A percentile compares a stretch with the other conserved stretches of the same genome.
Conservation (phyloP, 53 echinoderm and acorn worm genomes). For the Mesocentrotus franciscanus region DNA sequence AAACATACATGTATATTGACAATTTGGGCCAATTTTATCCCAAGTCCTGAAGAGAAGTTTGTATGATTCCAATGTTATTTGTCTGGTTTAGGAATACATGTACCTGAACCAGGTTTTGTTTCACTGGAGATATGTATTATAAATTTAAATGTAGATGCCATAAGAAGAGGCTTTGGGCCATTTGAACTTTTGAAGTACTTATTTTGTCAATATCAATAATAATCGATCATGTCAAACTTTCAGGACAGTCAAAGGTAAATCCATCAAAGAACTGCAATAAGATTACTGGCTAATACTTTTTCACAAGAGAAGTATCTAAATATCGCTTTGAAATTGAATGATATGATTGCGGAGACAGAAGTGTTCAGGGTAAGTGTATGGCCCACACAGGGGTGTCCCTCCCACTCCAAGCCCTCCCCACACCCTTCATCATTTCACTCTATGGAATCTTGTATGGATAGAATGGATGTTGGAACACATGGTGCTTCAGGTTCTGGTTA, state of each 20-base stretch:
- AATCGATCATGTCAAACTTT: neutral
- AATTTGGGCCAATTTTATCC: neutral
- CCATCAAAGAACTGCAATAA: neutral
- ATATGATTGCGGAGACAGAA: neutral
- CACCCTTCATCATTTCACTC: neutral
- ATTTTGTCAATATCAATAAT: neutral
- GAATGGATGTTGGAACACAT: neutral
- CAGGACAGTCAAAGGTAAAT: neutral
- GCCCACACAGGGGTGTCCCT: neutral
- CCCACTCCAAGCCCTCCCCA: neutral
- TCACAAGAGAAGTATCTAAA: no score
- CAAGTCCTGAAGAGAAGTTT: neutral
- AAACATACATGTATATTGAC: neutral
- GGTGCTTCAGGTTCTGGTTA: neutral
- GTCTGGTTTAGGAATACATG: neutral
- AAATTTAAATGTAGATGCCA: neutral
- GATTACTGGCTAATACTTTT: no score
- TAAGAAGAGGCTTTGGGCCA: neutral
- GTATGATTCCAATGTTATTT: neutral
- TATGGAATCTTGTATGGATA: neutral
- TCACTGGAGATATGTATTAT: neutral
- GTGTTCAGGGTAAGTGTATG: neutral
- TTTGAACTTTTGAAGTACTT: neutral
- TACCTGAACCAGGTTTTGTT: neutral
- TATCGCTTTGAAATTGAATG: neutral